These are phyloP conservation scores for Leptatherina wallacei DNA, from an alignment of 2,797 vertebrate genomes.

Conservation along the genomic window DNA sequence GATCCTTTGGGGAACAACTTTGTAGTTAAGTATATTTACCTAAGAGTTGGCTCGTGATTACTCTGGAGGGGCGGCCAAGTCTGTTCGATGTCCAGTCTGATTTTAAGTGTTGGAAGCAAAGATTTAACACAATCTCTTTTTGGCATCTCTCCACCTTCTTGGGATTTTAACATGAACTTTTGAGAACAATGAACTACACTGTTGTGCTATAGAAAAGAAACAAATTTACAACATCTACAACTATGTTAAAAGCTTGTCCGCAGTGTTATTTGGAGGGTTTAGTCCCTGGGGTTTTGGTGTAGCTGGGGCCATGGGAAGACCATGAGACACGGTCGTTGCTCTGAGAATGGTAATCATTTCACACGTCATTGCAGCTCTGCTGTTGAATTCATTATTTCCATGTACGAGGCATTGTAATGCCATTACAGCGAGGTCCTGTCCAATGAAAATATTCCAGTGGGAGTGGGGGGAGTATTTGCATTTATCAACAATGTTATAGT, in stretches of 20 bases:
- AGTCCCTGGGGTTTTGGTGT: constrained; percentile 47
- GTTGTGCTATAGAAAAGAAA: neutral
- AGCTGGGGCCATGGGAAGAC: constrained; percentile 72
- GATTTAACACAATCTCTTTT: constrained; percentile 12
- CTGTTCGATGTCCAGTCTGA: neutral
- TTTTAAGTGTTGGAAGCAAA: constrained; percentile 15
- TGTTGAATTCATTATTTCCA: constrained; percentile 61
- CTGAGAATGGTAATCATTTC: constrained; percentile 58
- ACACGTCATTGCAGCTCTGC: constrained; percentile 53
- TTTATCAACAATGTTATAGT: constrained; percentile 20
- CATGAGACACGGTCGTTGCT: constrained; percentile 54
- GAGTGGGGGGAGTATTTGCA: neutral
- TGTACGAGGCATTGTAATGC: constrained; percentile 19
- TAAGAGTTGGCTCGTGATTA: constrained; percentile 21
- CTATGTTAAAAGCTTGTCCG: constrained; percentile 15
- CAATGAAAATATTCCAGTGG: constrained; percentile 20
- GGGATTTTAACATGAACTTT: neutral
- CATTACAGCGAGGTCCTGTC: constrained; percentile 11
- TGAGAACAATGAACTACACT: neutral
- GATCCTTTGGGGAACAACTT: neutral
- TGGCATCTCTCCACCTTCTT: neutral
- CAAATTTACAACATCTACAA: neutral
- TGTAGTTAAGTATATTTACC: constrained; percentile 35
- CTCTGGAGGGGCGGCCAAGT: constrained; percentile 30
- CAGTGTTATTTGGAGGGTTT: constrained; percentile 29